A percentile compares a stretch with the other conserved stretches of the same genome.
phyloP scores from a whole-genome alignment of 2,888 invertebrate genomes.

The Stenodera caucasica region DNA sequence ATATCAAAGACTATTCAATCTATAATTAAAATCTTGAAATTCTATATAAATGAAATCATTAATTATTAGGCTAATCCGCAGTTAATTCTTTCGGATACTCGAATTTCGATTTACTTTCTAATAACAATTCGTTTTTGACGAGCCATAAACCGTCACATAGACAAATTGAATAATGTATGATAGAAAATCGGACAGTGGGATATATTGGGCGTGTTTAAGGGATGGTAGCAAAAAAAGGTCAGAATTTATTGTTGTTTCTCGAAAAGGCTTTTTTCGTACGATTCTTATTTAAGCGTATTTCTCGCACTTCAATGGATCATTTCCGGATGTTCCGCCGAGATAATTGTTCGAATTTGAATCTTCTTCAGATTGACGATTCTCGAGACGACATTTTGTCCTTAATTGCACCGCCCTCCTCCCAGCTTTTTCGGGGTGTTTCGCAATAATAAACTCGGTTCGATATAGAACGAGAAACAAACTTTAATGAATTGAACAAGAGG shows the following conservation, averaged over 20 bases:
- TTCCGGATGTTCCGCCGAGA: conserved; percentile 17
- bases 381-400: background rate
- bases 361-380: background rate
- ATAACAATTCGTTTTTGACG: no score
- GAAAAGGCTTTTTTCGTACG: conserved; percentile 22
- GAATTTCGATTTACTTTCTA: background rate
- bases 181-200: background rate
- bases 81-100: no score
- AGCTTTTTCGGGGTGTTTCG: no score
- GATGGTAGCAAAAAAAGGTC: conserved; percentile 5
- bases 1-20: background rate
- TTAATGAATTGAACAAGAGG: conserved; percentile 17
- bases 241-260: conserved; percentile 24
- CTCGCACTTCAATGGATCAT: conserved; percentile 32
- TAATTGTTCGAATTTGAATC: background rate
- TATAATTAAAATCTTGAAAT: background rate
- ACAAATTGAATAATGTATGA: conserved; percentile 6
- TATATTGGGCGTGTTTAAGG: background rate
- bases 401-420: background rate
- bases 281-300: conserved; percentile 19
- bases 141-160: background rate
- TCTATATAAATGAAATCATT: background rate
- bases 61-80: no score
- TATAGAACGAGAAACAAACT: conserved; percentile 9
- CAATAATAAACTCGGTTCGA: background rate